Evolutionary conservation across 2,797 vertebrate genomes (phyloP).

Genomic region (Esox masquinongy): DNA sequence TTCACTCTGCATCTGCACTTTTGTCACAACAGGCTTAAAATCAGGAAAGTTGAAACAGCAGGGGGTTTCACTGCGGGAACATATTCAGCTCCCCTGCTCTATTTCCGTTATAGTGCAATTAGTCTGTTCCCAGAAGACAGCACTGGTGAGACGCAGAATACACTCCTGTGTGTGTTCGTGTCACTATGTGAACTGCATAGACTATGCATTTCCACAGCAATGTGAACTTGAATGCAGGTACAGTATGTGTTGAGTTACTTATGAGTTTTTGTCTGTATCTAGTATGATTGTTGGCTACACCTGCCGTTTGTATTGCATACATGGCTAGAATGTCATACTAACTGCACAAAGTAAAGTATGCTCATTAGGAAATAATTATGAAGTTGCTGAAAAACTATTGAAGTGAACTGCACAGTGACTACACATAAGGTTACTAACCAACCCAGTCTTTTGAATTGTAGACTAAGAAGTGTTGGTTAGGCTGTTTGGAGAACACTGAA

Average conservation of each 20-base stretch:
- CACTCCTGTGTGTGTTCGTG: slow-evolving; percentile 58
- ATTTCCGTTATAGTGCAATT: slow-evolving; percentile 79
- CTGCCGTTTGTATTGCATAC: too few relatives aligned
- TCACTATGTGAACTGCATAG: slow-evolving; percentile 37
- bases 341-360: too few relatives aligned
- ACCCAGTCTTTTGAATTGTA: too few relatives aligned
- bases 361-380: too few relatives aligned
- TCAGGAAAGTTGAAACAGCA: slow-evolving; percentile 68
- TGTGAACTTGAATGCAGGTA: slow-evolving; percentile 7
- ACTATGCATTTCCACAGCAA: not conserved
- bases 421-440: too few relatives aligned
- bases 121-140: slow-evolving; percentile 76
- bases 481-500: too few relatives aligned
- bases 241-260: slow-evolving; percentile 5
- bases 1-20: slow-evolving; percentile 74
- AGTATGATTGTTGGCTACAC: not conserved
- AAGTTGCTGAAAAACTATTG: too few relatives aligned
- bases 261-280: slow-evolving; percentile 16
- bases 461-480: too few relatives aligned
- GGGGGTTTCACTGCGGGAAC: slow-evolving; percentile 71
- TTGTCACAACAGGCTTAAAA: slow-evolving; percentile 74
- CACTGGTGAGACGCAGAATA: slow-evolving; percentile 61
- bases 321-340: not conserved
- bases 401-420: too few relatives aligned
- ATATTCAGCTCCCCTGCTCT: slow-evolving; percentile 66